Evolutionary conservation across 2,113 vertebrate species (phyloP).

Genomic region (Genyomyrus donnyi): DNA sequence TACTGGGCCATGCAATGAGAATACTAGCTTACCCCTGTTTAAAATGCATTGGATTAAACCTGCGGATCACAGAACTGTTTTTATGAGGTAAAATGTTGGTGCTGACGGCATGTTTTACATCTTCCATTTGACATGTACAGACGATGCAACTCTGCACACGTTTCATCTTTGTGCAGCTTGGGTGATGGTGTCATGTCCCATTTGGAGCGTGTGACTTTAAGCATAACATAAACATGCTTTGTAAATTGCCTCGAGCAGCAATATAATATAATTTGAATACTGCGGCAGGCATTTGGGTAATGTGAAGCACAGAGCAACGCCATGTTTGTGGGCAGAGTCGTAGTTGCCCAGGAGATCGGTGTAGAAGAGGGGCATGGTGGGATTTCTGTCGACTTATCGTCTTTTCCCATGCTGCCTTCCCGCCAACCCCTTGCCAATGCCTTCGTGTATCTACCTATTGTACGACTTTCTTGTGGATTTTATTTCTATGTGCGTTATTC

Average conservation of each 20-base stretch:
- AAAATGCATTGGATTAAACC: constrained; percentile 41
- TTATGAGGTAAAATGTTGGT: constrained; percentile 47
- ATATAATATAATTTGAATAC: constrained; percentile 78
- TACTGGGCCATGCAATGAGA: constrained; percentile 49
- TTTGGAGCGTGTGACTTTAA: constrained; percentile 89
- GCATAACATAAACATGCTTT: constrained; percentile 81
- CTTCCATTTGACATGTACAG: constrained; percentile 44
- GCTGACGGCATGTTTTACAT: constrained; percentile 37
- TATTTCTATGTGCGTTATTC: constrained; percentile 91
- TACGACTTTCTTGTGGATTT: constrained; percentile 91
- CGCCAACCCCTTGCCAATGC: constrained; percentile 84
- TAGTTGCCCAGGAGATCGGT: constrained; percentile 77
- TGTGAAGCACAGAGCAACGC: constrained; percentile 70
- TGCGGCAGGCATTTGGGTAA: constrained; percentile 78
- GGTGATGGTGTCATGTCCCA: constrained; percentile 88
- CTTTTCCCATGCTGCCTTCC: constrained; percentile 76
- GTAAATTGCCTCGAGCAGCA: constrained; percentile 96
- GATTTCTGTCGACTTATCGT: constrained; percentile 59
- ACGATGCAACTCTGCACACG: constrained; percentile 33
- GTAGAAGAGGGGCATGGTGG: constrained; percentile 36
- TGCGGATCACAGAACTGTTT: constrained; percentile 51
- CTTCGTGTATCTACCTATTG: constrained; percentile 93
- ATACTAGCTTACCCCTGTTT: constrained; percentile 44
- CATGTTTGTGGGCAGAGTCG: constrained; percentile 70
- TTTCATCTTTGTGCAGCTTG: constrained; percentile 67